phyloP scores from a whole-genome alignment of 2,888 invertebrate genomes.

The Spodoptera littoralis region DNA sequence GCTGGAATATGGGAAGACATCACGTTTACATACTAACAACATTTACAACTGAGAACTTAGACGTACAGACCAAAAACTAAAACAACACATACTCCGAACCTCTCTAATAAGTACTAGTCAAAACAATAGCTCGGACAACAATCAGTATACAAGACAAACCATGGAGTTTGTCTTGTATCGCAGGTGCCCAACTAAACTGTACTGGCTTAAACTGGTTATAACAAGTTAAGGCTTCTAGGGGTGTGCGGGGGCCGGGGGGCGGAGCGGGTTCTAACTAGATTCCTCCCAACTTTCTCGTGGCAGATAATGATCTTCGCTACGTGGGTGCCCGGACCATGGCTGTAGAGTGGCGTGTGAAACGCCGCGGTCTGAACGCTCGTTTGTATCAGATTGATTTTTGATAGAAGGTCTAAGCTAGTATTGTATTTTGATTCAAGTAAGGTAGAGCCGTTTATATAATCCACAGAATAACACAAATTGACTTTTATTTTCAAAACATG shows the following conservation, averaged over 20 bases:
- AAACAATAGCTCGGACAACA: constrained; percentile 52
- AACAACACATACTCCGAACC: constrained; percentile 4
- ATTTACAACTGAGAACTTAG: constrained; percentile 2
- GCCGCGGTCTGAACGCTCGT: constrained; percentile 58
- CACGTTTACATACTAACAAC: not conserved
- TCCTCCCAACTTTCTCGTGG: constrained; percentile 85
- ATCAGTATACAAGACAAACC: constrained; percentile 71
- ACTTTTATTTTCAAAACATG: too few species aligned
- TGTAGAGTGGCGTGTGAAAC: constrained; percentile 55
- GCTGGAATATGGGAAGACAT: too few species aligned
- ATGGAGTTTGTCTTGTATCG: constrained; percentile 80
- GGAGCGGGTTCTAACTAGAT: constrained; percentile 81
- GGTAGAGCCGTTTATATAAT: too few species aligned
- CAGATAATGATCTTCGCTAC: constrained; percentile 88
- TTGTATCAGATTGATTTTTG: not conserved
- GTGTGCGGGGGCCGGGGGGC: constrained; percentile 53
- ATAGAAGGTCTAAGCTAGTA: too few species aligned
- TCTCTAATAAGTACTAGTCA: constrained; percentile 15
- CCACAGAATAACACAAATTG: too few species aligned
- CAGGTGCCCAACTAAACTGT: constrained; percentile 83
- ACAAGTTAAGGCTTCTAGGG: constrained; percentile 80
- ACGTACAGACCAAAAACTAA: not conserved
- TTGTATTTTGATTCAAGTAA: too few species aligned
- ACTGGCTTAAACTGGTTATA: constrained; percentile 87
- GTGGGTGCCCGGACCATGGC: constrained; percentile 74